These are phyloP conservation scores for Dasysyrphus tricinctus DNA, from an alignment of 2,888 invertebrate species.

Conservation along the genomic window DNA sequence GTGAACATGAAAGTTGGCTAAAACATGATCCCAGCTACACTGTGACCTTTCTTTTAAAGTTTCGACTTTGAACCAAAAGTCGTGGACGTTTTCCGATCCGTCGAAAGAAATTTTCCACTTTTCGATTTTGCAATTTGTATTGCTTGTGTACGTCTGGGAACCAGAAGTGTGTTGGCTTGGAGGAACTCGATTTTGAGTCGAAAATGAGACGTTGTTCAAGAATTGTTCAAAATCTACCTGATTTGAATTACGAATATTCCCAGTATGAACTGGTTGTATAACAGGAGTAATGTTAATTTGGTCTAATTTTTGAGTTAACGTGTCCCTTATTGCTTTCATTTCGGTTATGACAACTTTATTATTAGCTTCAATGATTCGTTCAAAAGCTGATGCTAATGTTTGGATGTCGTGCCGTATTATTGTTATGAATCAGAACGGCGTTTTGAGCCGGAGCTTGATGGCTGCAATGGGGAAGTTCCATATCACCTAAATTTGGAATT, in stretches of 20 bases:
- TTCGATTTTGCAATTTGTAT: conserved; percentile 8
- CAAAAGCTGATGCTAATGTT: conserved; percentile 7
- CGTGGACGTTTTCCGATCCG: not conserved
- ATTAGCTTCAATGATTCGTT: not conserved
- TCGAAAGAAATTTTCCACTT: conserved; percentile 13
- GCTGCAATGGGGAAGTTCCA: not conserved
- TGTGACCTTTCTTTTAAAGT: not conserved
- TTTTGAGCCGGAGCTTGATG: not conserved
- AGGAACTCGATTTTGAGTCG: conserved; percentile 1
- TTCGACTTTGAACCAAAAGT: conserved; percentile 30
- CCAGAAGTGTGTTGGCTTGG: not conserved
- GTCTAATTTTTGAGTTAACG: not conserved
- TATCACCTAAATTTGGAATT: not conserved
- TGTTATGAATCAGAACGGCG: not conserved
- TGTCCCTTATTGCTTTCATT: too few relatives aligned
- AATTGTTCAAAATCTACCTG: conserved; percentile 8
- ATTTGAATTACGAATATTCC: not conserved
- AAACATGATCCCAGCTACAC: conserved; percentile 4
- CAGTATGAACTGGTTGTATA: not conserved
- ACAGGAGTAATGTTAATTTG: not conserved
- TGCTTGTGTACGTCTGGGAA: not conserved
- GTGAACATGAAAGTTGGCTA: conserved; percentile 17
- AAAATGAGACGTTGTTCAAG: not conserved
- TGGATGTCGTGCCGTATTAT: not conserved
- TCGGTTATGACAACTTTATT: too few relatives aligned